phyloP scores from a whole-genome alignment of 2,888 invertebrate species.

The Maniola hyperantus region DNA sequence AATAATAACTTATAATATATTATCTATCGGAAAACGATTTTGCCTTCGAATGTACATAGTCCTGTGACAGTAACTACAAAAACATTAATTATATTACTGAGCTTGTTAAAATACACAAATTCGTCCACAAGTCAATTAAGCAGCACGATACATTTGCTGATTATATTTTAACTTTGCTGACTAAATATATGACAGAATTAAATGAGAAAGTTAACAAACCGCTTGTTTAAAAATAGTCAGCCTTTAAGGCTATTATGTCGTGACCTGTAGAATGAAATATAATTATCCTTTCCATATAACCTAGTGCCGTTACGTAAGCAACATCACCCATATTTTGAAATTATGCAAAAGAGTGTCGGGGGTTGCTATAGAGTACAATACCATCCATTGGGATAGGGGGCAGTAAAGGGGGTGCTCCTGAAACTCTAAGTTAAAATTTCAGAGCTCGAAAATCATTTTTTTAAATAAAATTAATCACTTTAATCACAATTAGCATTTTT shows the following conservation, averaged over 20 bases:
- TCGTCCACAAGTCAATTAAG: neutral
- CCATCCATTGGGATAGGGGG: too few relatives aligned
- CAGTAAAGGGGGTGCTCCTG: too few relatives aligned
- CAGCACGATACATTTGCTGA: neutral
- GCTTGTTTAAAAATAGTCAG: neutral
- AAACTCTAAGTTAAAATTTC: too few relatives aligned
- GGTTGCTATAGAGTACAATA: too few relatives aligned
- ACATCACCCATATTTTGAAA: too few relatives aligned
- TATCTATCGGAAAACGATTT: neutral
- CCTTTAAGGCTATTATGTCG: neutral
- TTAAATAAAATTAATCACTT: too few relatives aligned
- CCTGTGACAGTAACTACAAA: neutral
- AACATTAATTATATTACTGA: neutral
- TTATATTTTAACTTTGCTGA: neutral
- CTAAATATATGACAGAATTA: neutral
- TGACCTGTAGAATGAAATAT: neutral
- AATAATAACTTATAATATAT: too few relatives aligned
- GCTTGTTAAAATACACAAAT: slow-evolving; percentile 6
- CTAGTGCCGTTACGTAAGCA: neutral
- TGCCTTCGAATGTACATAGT: neutral
- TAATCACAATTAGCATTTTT: too few relatives aligned
- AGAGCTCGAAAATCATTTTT: too few relatives aligned
- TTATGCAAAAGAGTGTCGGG: too few relatives aligned
- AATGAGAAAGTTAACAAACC: neutral
- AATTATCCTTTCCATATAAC: neutral